phyloP scores from a whole-genome alignment of 2,888 invertebrate species.

The Ellobium chinense region DNA sequence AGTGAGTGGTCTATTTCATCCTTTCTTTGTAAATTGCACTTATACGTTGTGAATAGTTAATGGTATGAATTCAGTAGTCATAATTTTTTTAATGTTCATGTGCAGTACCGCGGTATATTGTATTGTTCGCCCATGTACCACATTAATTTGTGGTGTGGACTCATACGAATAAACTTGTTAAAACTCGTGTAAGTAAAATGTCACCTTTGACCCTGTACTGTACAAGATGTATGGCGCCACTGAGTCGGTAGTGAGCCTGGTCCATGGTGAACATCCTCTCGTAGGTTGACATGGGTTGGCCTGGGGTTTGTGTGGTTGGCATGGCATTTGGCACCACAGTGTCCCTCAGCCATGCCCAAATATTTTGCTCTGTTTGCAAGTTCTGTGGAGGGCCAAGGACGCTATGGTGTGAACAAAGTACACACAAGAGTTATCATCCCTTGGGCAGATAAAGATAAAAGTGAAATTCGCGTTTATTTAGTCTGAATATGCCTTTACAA shows the following conservation, averaged over 20 bases:
- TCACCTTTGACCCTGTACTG: constrained; percentile 51
- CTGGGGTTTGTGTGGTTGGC: constrained; percentile 41
- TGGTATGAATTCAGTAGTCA: no score
- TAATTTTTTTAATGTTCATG: no score
- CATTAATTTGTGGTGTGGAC: no score
- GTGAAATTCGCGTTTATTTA: no score
- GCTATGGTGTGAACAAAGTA: neutral
- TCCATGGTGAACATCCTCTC: constrained; percentile 48
- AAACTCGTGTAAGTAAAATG: neutral
- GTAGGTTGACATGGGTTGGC: constrained; percentile 35
- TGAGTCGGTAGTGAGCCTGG: constrained; percentile 46
- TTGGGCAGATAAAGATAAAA: no score
- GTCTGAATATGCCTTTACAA: no score
- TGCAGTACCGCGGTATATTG: no score
- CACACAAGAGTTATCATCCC: neutral
- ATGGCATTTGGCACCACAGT: constrained; percentile 29
- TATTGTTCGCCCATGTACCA: no score
- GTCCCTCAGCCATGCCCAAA: constrained; percentile 38
- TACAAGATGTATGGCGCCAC: constrained; percentile 47
- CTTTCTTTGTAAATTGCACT: no score
- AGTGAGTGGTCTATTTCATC: no score
- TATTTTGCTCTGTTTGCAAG: neutral
- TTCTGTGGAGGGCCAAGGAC: no score
- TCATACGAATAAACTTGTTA: neutral
- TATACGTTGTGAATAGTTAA: no score